Evolutionary conservation across 2,888 invertebrate species (phyloP).

Genomic region (Drepanosiphum platanoidis): DNA sequence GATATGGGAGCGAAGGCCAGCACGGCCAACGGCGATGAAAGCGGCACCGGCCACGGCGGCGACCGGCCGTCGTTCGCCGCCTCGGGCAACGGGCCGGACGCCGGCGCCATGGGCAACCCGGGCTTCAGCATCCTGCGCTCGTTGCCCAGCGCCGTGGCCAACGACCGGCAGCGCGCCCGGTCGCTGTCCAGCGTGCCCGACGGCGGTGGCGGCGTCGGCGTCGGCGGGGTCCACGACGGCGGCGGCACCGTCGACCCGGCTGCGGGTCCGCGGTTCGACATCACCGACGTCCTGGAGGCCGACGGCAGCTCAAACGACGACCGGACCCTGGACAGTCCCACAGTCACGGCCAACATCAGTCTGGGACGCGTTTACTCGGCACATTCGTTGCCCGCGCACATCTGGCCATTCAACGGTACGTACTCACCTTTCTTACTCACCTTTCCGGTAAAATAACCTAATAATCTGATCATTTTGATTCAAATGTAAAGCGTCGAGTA

Average conservation of each 20-base stretch:
- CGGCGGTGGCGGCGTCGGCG: conserved; percentile 73
- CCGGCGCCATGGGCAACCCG: conserved; percentile 72
- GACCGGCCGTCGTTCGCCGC: conserved; percentile 83
- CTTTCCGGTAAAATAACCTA: too few relatives aligned
- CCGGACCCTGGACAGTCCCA: conserved; percentile 69
- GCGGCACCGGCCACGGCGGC: conserved; percentile 76
- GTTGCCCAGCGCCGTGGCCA: conserved; percentile 77
- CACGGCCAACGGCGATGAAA: conserved; percentile 79
- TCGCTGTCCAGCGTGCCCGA: conserved; percentile 87
- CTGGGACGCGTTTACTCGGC: conserved; percentile 81
- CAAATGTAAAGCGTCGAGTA: too few relatives aligned
- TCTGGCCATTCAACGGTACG: conserved; percentile 85
- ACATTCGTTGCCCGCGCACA: conserved; percentile 89
- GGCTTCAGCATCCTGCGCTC: conserved; percentile 77
- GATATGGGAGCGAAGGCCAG: conserved; percentile 86
- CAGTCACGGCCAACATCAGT: conserved; percentile 70
- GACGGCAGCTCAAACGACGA: conserved; percentile 79
- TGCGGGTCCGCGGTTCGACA: conserved; percentile 72
- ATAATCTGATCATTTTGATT: too few relatives aligned
- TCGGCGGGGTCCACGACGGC: conserved; percentile 82
- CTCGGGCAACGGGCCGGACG: conserved; percentile 77
- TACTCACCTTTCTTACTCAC: too few relatives aligned
- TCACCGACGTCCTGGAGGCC: conserved; percentile 74
- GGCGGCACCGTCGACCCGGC: conserved; percentile 73
- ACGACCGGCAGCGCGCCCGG: conserved; percentile 83